A percentile compares a stretch with the other conserved stretches of the same genome.
phyloP scores from a whole-genome alignment of 1,140 invertebrate species.

The Pseudomyrmex concolor region DNA sequence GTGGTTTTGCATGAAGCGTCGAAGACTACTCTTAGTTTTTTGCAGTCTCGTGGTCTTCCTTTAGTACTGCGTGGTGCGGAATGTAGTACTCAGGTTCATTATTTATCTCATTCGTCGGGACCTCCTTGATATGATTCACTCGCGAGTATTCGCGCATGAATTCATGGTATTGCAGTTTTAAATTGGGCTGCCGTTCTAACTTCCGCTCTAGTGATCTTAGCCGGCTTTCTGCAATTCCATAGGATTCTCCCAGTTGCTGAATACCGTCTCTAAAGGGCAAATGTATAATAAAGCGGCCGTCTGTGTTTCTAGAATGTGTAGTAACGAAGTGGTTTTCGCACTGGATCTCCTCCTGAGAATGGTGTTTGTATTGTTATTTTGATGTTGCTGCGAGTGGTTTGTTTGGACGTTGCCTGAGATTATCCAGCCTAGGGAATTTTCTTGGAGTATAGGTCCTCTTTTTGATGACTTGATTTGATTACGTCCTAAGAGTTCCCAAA shows the following conservation, averaged over 20 bases:
- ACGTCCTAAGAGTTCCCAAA: background rate
- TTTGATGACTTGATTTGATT: background rate
- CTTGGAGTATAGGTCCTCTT: background rate
- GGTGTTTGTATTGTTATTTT: no score
- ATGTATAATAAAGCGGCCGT: background rate
- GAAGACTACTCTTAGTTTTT: conserved; percentile 18
- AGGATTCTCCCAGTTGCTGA: background rate
- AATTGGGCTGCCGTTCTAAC: background rate
- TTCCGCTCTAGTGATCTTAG: background rate
- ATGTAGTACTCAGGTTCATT: background rate
- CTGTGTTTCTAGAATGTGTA: background rate
- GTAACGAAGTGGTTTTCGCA: background rate
- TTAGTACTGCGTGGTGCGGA: conserved; percentile 15
- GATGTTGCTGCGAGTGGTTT: no score
- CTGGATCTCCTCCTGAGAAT: accelerated
- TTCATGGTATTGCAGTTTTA: background rate
- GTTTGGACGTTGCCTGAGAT: background rate
- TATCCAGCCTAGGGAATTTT: conserved; percentile 2
- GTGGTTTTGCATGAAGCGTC: background rate
- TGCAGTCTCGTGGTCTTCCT: background rate
- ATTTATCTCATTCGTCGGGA: accelerated
- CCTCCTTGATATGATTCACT: background rate
- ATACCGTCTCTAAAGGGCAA: background rate
- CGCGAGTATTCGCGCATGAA: conserved; percentile 8
- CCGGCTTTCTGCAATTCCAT: background rate